Percentiles rank a stretch among this genome's conserved stretches.
These are phyloP conservation scores for Nerophis lumbriciformis DNA, from an alignment of 2,113 vertebrate genomes.

Conservation along the genomic window DNA sequence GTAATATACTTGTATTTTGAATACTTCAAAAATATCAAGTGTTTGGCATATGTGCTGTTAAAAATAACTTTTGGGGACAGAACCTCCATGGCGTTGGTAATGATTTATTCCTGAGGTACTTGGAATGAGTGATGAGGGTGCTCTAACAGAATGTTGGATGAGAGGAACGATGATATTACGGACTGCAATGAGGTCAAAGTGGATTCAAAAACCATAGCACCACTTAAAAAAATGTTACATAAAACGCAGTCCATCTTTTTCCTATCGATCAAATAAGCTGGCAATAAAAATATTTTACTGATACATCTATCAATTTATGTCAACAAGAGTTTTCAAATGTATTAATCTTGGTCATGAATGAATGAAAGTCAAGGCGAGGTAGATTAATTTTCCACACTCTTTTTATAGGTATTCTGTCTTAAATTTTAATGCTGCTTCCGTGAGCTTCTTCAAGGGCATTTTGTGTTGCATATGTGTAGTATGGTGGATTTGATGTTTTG, in stretches of 20 bases:
- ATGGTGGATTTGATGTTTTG: constrained; percentile 54
- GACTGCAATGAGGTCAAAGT: neutral
- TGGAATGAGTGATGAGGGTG: constrained; percentile 6
- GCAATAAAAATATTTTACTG: constrained; percentile 2
- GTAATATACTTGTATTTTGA: constrained; percentile 1
- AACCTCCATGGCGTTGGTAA: constrained; percentile 27
- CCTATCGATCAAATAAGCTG: constrained; percentile 3
- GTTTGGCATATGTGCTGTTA: constrained; percentile 9
- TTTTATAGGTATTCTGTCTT: constrained; percentile 64
- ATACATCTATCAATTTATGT: neutral
- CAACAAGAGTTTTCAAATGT: constrained; percentile 30
- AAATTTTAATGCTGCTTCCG: constrained; percentile 66
- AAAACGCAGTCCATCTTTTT: constrained; percentile 17
- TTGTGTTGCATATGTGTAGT: constrained; percentile 63
- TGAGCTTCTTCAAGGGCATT: constrained; percentile 62
- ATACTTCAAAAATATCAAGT: constrained; percentile 20
- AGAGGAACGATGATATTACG: constrained; percentile 6
- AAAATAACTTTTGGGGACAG: constrained; percentile 4
- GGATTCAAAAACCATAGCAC: neutral
- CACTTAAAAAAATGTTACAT: constrained; percentile 17
- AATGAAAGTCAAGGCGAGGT: constrained; percentile 12
- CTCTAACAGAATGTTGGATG: constrained; percentile 1
- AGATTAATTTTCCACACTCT: constrained; percentile 57
- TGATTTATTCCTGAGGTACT: neutral
- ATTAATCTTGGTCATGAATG: constrained; percentile 44